Conservation (phyloP, 2,888 invertebrate species). For the Gortyna flavago region DNA sequence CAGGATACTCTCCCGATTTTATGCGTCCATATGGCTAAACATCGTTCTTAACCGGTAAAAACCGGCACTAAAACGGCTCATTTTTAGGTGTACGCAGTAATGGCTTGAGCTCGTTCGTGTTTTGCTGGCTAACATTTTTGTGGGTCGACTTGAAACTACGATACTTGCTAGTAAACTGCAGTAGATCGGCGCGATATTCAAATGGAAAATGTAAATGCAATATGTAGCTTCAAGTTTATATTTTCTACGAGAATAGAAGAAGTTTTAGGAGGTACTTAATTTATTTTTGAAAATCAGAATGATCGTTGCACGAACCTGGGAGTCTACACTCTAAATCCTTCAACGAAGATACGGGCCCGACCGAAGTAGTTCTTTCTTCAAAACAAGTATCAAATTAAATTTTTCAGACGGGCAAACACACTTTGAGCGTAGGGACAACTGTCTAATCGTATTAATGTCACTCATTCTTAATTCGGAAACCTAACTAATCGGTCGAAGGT, state of each 20-base stretch:
- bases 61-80: constrained; percentile 44
- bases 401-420: no score
- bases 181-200: constrained; percentile 13
- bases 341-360: no score
- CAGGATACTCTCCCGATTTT: constrained; percentile 52
- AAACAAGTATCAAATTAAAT: no score
- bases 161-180: constrained; percentile 15
- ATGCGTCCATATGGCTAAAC: constrained; percentile 52
- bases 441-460: no score
- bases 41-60: constrained; percentile 43
- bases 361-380: no score
- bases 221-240: constrained; percentile 2
- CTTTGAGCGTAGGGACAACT: no score
- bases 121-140: constrained; percentile 35
- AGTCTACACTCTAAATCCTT: no score
- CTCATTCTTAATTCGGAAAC: no score
- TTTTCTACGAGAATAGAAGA: not conserved
- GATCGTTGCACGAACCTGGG: no score
- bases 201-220: constrained; percentile 16
- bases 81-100: constrained; percentile 42
- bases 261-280: not conserved
- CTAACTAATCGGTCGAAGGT: no score
- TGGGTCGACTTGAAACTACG: constrained; percentile 18
- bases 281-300: constrained; percentile 6
- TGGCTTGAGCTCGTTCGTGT: constrained; percentile 20